phyloP scores from a whole-genome alignment of 2,113 vertebrate species.

The Aspiorhynchus laticeps region DNA sequence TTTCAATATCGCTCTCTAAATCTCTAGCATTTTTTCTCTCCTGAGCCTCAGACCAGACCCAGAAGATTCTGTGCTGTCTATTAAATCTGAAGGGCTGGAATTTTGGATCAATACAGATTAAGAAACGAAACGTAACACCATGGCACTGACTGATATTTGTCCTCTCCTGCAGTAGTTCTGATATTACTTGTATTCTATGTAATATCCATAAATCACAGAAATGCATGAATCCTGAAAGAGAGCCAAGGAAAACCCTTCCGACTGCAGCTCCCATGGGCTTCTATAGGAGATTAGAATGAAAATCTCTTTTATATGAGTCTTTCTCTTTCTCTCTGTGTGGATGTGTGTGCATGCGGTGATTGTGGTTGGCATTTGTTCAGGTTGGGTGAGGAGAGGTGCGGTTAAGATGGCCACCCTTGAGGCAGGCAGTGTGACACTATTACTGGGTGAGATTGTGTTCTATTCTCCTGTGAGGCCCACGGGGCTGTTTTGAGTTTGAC shows the following conservation, averaged over 20 bases:
- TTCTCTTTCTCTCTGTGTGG: not conserved
- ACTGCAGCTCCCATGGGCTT: constrained; percentile 24
- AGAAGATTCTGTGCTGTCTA: constrained; percentile 8
- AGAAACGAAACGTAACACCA: constrained; percentile 29
- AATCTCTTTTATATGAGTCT: constrained; percentile 34
- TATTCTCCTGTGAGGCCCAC: not conserved
- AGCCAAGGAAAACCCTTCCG: constrained; percentile 24
- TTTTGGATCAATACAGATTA: constrained; percentile 35
- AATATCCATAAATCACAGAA: constrained; percentile 43
- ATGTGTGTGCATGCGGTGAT: not conserved
- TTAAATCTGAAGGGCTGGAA: constrained; percentile 26
- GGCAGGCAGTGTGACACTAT: constrained; percentile 32
- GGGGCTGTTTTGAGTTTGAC: constrained; percentile 26
- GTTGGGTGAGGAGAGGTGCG: constrained; percentile 12
- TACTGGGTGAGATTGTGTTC: constrained; percentile 35
- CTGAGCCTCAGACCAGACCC: not conserved
- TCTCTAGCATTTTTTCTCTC: not conserved
- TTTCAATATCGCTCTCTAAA: constrained; percentile 20
- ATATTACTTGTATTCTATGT: constrained; percentile 23
- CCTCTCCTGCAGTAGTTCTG: not conserved
- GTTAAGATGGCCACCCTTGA: constrained; percentile 12
- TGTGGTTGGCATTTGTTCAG: constrained; percentile 4
- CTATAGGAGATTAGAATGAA: constrained; percentile 28
- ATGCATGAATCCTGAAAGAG: constrained; percentile 20
- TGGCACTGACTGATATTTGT: constrained; percentile 19